These are phyloP conservation scores for Propithecus coquereli DNA, from an alignment of 2,113 vertebrate genomes.

Conservation along the genomic window DNA sequence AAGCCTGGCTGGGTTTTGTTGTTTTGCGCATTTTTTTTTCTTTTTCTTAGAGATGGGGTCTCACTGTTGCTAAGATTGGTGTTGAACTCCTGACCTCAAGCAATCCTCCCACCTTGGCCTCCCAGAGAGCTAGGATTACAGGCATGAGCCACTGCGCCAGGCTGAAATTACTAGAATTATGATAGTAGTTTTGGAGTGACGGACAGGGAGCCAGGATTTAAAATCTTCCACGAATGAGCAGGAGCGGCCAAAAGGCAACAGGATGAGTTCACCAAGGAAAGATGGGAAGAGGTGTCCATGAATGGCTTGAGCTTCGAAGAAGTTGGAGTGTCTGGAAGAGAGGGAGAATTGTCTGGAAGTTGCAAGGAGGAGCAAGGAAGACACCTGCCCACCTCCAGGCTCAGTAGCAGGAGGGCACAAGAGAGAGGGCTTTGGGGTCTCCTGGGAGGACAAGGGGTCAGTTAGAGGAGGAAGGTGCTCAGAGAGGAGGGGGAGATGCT, in stretches of 20 bases:
- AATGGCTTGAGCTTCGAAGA: neutral
- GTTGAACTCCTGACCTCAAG: too few species aligned
- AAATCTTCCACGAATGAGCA: neutral
- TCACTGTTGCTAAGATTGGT: too few species aligned
- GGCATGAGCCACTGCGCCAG: too few species aligned
- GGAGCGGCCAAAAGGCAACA: neutral
- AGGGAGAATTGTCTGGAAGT: neutral
- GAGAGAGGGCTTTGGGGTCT: neutral
- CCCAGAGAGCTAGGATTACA: too few species aligned
- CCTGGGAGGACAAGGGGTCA: neutral
- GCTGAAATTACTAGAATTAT: too few species aligned
- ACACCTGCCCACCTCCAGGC: neutral
- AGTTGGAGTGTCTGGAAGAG: neutral
- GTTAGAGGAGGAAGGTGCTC: too few species aligned
- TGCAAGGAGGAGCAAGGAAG: neutral
- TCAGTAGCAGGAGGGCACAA: neutral
- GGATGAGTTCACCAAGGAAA: neutral
- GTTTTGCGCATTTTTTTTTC: too few species aligned
- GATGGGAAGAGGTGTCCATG: neutral
- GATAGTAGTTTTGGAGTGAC: neutral
- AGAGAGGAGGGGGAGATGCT: neutral
- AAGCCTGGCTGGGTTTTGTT: too few species aligned
- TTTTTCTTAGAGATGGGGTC: too few species aligned
- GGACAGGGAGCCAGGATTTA: neutral
- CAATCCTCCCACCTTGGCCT: too few species aligned